Evolutionary conservation across 2,113 vertebrate genomes (phyloP), one percentile per base, ranked within the genome.

Genomic region (Gorsachius goisagi): DNA sequence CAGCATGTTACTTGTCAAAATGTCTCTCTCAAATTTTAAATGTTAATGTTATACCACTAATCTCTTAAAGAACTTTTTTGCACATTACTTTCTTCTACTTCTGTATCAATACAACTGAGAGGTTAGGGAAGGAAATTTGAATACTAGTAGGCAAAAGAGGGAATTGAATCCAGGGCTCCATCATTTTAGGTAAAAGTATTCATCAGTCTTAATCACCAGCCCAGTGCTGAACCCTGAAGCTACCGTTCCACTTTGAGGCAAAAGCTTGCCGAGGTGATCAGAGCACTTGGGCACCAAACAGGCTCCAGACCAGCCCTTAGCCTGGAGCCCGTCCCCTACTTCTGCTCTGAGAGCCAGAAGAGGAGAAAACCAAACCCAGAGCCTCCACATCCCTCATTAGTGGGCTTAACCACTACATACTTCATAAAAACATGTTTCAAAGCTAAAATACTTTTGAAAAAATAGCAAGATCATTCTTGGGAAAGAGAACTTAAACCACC

Each of bases 1-100:
- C 95, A 93, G 93, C 93, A 91, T 95, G 95, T 62, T 96, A 88
- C 90, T 96, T 96, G 85, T 96, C 78, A 95, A 96, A 97, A 95
- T 89, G 84, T 44, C 95, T 96, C 85, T 94, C 88, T 96, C 71
- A 59, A 78, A 95, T 96, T 96, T 84, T 81, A 95, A 95, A 93
- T 95, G 94, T 84, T 95, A 94, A 93, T 91, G 82, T 92, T 88
- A 93, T 85, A 95, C 33, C 72, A 84, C 75, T 90, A 74, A 91
- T 77, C n/a, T 93, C 63, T 55, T 79, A 44, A 26, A 75, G 27
- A 91, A 91, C 39, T 66, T 83, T 26, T 90, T 71, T 91, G 58
- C 66, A 90, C 15, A 5, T 88, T 85, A 44, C 32, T 93, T 80
- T 73, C 28, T 79, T 79, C 66, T 91, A 11, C 78, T 78, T 71